Percentiles rank a stretch among this genome's conserved stretches.
Conservation (phyloP, 2,113 vertebrate genomes). For the Alces alces region DNA sequence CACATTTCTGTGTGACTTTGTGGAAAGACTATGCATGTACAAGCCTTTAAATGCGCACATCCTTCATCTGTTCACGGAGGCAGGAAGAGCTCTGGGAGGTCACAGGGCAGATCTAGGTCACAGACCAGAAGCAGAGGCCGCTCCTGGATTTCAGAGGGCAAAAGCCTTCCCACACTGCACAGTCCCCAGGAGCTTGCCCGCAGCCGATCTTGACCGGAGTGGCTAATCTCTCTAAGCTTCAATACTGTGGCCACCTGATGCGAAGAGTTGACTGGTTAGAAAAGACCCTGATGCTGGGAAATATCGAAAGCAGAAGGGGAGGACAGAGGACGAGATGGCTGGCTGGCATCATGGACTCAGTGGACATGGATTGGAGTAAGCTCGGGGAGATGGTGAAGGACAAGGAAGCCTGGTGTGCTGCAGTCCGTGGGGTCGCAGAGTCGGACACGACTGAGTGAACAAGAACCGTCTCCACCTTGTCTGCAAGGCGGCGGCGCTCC, state of each 20-base stretch:
- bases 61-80: not conserved
- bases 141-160: not conserved
- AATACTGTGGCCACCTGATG: not conserved
- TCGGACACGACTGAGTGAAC: not conserved
- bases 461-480: not conserved
- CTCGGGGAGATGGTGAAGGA: not conserved
- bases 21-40: not conserved
- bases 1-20: not conserved
- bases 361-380: not conserved
- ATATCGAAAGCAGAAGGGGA: not conserved
- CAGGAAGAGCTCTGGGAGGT: not conserved
- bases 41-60: not conserved
- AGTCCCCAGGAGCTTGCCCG: not conserved
- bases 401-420: not conserved
- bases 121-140: not conserved
- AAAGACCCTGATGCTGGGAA: not conserved
- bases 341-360: not conserved
- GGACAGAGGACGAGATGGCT: not conserved
- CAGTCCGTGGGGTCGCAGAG: not conserved
- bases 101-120: not conserved
- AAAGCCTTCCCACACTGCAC: not conserved
- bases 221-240: not conserved
- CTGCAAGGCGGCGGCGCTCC: not conserved
- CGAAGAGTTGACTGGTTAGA: not conserved
- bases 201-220: not conserved